These are phyloP conservation scores for Siniperca scherzeri DNA, from an alignment of 2,797 vertebrate genomes.

Conservation along the genomic window DNA sequence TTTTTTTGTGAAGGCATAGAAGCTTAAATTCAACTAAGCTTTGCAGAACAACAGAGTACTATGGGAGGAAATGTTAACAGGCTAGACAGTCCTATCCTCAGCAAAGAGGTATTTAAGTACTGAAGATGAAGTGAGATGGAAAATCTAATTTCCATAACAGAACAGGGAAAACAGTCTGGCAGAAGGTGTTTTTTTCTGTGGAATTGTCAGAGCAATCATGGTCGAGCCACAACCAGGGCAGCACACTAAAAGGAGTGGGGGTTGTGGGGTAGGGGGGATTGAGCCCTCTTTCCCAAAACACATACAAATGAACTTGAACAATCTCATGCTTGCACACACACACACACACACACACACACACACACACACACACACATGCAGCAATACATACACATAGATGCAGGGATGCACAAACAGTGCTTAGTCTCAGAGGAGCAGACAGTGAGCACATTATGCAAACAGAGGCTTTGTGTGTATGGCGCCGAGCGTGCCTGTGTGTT, in stretches of 20 bases:
- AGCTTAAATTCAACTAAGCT: slow-evolving; percentile 71
- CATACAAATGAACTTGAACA: slow-evolving; percentile 79
- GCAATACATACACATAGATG: slow-evolving; percentile 64
- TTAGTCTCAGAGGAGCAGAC: slow-evolving; percentile 83
- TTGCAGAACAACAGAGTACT: slow-evolving; percentile 78
- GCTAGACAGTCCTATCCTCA: slow-evolving; percentile 76
- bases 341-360: slow-evolving; percentile 31
- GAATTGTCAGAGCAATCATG: slow-evolving; percentile 83
- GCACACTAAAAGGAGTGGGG: slow-evolving; percentile 62
- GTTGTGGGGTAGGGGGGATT: slow-evolving; percentile 10
- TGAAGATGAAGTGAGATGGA: slow-evolving; percentile 84
- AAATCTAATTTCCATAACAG: slow-evolving; percentile 87
- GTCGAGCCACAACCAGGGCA: slow-evolving; percentile 74
- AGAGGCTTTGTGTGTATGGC: slow-evolving; percentile 78
- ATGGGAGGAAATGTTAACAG: slow-evolving; percentile 80
- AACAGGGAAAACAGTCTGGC: slow-evolving; percentile 82
- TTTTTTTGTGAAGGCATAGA: slow-evolving; percentile 64
- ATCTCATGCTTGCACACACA: slow-evolving; percentile 53
- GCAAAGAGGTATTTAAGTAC: slow-evolving; percentile 83
- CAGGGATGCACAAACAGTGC: slow-evolving; percentile 79
- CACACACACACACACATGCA: slow-evolving; percentile 28
- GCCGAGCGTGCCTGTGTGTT: slow-evolving; percentile 79
- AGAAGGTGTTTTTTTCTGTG: slow-evolving; percentile 74
- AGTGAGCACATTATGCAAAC: slow-evolving; percentile 86
- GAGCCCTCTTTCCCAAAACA: slow-evolving; percentile 74